phyloP scores from a whole-genome alignment of 2,888 invertebrate species.

The Cryptus armator region DNA sequence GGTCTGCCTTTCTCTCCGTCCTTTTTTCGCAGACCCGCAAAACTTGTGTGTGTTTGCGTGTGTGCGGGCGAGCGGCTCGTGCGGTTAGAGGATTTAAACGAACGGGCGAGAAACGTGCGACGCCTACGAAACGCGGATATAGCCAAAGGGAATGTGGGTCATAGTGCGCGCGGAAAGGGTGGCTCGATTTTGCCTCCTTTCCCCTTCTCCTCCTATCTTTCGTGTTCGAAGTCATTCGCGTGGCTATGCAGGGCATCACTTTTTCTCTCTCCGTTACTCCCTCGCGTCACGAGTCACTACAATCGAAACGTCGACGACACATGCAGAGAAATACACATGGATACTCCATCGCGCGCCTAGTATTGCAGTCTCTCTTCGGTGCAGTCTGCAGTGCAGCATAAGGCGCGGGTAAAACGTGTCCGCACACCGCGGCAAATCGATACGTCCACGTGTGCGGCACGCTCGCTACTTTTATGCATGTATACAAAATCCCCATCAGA shows the following conservation, averaged over 20 bases:
- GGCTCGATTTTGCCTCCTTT: constrained; percentile 52
- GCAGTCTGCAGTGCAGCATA: constrained; percentile 60
- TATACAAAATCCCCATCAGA: constrained; percentile 11
- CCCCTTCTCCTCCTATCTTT: constrained; percentile 22
- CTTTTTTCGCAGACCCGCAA: constrained; percentile 19
- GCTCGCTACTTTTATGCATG: constrained; percentile 27
- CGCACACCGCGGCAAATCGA: constrained; percentile 55
- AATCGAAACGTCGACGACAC: constrained; percentile 14
- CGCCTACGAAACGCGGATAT: constrained; percentile 68
- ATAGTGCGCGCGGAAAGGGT: constrained; percentile 68
- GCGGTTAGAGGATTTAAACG: constrained; percentile 60
- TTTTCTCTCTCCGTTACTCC: background rate
- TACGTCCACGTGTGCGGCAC: constrained; percentile 59
- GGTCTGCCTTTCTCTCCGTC: constrained; percentile 56
- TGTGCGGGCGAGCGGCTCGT: constrained; percentile 34
- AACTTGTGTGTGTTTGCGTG: constrained; percentile 29
- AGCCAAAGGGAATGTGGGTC: constrained; percentile 68
- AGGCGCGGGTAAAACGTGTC: constrained; percentile 47
- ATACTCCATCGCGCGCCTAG: constrained; percentile 1
- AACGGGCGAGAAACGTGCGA: constrained; percentile 61
- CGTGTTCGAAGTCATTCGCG: constrained; percentile 55
- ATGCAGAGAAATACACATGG: constrained; percentile 22
- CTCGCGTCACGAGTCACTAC: constrained; percentile 23
- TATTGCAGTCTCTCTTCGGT: constrained; percentile 56
- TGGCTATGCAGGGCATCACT: constrained; percentile 20